phyloP scores from a whole-genome alignment of 2,113 vertebrate species.

The Aphyosemion australe region DNA sequence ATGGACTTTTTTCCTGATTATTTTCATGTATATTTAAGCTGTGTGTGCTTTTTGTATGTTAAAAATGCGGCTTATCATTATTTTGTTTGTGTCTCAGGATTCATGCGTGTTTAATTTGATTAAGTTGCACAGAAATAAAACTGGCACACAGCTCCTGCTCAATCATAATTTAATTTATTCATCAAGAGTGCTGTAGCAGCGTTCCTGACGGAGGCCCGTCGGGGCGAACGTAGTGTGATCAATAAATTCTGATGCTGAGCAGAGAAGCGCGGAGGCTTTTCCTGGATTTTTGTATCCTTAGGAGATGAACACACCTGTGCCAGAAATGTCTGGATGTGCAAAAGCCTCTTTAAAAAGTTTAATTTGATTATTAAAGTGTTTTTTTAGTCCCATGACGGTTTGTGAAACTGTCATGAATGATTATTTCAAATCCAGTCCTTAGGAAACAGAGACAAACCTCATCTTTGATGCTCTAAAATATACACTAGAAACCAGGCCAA shows the following conservation, averaged over 20 bases:
- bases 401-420: not conserved
- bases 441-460: too few relatives aligned
- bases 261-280: not conserved
- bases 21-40: not conserved
- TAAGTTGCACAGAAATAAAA: not conserved
- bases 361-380: not conserved
- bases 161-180: conserved; percentile 19
- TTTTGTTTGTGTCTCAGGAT: conserved; percentile 7
- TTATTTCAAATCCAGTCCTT: not conserved
- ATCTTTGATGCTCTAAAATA: too few relatives aligned
- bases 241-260: conserved; percentile 8
- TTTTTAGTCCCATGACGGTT: not conserved
- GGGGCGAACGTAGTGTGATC: not conserved
- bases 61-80: not conserved
- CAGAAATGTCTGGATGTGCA: not conserved
- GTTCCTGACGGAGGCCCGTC: not conserved
- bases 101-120: conserved; percentile 6
- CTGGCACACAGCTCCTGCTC: not conserved
- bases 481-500: too few relatives aligned
- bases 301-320: not conserved
- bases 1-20: not conserved
- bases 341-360: not conserved
- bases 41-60: not conserved
- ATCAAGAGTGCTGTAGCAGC: conserved; percentile 13
- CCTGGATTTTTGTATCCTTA: not conserved